phyloP scores from a whole-genome alignment of 2,888 invertebrate genomes.

The Cerceris rybyensis region DNA sequence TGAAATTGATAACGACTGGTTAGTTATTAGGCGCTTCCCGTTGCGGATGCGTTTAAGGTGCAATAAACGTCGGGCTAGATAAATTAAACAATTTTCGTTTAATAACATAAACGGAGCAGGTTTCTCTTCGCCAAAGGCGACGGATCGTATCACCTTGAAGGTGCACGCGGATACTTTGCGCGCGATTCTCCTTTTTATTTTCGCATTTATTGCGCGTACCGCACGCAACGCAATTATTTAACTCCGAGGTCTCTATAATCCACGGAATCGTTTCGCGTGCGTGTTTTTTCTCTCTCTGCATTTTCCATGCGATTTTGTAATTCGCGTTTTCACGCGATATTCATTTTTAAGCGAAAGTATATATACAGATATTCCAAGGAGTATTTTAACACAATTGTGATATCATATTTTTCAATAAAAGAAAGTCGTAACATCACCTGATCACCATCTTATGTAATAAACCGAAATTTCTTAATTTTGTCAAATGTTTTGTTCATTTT shows the following conservation, averaged over 20 bases:
- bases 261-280: no score
- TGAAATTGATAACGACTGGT: slow-evolving; percentile 18
- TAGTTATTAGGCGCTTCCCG: not conserved
- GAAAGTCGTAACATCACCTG: no score
- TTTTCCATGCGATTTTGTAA: not conserved
- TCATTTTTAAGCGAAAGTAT: not conserved
- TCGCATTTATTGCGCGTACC: not conserved
- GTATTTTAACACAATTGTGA: not conserved
- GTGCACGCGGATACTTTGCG: slow-evolving; percentile 10
- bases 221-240: no score
- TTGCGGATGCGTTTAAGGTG: slow-evolving; percentile 16
- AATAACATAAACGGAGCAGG: slow-evolving; percentile 30
- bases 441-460: no score
- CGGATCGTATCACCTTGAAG: slow-evolving; percentile 19
- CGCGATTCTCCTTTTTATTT: slow-evolving; percentile 2
- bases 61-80: slow-evolving; percentile 31
- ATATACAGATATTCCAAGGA: not conserved
- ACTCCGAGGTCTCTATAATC: no score
- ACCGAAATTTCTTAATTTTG: no score
- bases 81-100: slow-evolving; percentile 42
- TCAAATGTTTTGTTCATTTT: no score
- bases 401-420: no score
- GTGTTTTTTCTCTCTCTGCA: no score
- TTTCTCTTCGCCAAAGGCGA: slow-evolving; percentile 35
- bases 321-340: not conserved